phyloP scores from a whole-genome alignment of 2,113 vertebrate species.

The Erythrolamprus reginae region DNA sequence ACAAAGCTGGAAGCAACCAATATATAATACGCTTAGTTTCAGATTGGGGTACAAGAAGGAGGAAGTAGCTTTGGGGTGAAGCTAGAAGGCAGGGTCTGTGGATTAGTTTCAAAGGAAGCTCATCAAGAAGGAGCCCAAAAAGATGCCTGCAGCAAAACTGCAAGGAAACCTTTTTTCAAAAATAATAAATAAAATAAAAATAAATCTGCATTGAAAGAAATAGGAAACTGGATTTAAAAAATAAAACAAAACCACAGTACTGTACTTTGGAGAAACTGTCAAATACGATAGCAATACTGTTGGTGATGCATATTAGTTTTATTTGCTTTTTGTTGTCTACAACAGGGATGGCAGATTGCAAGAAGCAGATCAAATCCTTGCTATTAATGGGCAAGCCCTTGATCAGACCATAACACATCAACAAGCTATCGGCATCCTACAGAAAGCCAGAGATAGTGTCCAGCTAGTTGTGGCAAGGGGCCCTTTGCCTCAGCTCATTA shows the following conservation, averaged over 20 bases:
- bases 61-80: conserved; percentile 39
- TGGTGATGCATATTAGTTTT: conserved; percentile 4
- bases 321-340: conserved; percentile 23
- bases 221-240: conserved; percentile 41
- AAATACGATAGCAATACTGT: conserved; percentile 31
- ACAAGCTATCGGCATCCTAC: conserved; percentile 87
- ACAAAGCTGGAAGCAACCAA: conserved; percentile 1
- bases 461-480: conserved; percentile 86
- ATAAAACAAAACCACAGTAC: conserved; percentile 3
- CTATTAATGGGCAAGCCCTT: conserved; percentile 86
- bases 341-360: conserved; percentile 86
- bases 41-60: conserved; percentile 27
- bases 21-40: conserved; percentile 43
- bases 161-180: not conserved
- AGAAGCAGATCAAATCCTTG: conserved; percentile 91
- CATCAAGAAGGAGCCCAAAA: conserved; percentile 20
- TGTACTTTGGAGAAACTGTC: conserved; percentile 33
- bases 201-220: conserved; percentile 1
- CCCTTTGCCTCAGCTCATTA: conserved; percentile 80
- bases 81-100: conserved; percentile 11
- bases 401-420: conserved; percentile 93
- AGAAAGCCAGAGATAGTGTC: conserved; percentile 84
- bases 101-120: conserved; percentile 52
- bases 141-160: conserved; percentile 43
- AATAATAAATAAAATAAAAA: not conserved